phyloP scores from a whole-genome alignment of 2,797 vertebrate genomes.

The Erpetoichthys calabaricus region DNA sequence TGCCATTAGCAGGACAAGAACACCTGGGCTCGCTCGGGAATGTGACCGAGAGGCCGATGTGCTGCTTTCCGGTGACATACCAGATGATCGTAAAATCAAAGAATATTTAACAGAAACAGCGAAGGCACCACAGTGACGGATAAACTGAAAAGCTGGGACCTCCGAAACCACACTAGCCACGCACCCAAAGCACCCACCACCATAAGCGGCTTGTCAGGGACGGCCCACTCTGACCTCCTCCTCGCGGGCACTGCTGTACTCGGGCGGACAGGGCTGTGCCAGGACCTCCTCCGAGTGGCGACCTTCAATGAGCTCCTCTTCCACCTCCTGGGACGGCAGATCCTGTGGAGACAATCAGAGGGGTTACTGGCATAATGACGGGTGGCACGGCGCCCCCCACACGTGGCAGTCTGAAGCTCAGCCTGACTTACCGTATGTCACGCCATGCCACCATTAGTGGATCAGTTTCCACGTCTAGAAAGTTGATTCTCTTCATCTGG shows the following conservation, averaged over 20 bases:
- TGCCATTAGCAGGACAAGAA: no score
- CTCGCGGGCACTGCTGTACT: slow-evolving; percentile 67
- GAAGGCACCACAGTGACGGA: no score
- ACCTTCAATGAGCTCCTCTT: slow-evolving; percentile 71
- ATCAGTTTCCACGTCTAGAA: no score
- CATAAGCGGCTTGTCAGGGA: neutral
- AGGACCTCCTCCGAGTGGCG: slow-evolving; percentile 72
- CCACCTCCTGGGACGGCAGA: slow-evolving; percentile 52
- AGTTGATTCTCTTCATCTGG: no score
- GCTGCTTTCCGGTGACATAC: no score
- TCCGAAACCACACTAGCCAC: no score
- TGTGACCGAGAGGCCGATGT: no score
- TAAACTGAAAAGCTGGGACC: no score
- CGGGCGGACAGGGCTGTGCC: slow-evolving; percentile 63
- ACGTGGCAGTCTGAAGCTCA: neutral
- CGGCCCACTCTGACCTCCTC: slow-evolving; percentile 65
- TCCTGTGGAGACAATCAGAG: slow-evolving; percentile 47
- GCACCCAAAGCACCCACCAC: no score
- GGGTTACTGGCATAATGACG: neutral
- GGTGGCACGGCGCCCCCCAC: neutral
- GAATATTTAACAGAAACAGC: no score
- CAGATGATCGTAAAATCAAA: no score
- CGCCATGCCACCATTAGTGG: neutral
- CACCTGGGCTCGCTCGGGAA: no score
- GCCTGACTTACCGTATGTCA: neutral